Conservation (phyloP, 2,888 invertebrate species). For the Synergus umbraculus region DNA sequence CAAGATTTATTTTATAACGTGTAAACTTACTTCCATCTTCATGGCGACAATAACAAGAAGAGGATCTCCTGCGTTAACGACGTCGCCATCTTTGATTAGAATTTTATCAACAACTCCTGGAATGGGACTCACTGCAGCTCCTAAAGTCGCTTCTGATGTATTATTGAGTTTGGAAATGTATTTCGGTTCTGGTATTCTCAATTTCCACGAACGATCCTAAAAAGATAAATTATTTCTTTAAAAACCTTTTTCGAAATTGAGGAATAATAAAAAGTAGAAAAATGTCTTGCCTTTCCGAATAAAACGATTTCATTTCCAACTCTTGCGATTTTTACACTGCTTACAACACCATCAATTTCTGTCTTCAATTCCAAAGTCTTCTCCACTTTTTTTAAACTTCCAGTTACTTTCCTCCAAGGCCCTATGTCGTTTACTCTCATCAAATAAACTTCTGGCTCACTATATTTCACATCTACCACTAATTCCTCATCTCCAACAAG, state of each 20-base stretch:
- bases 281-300: constrained; percentile 81
- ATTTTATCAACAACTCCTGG: constrained; percentile 97
- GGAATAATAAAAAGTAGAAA: neutral
- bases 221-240: constrained; percentile 52
- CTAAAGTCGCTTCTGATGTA: constrained; percentile 69
- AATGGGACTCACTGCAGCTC: constrained; percentile 92
- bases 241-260: constrained; percentile 37
- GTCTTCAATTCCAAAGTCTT: constrained; percentile 77
- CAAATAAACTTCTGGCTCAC: constrained; percentile 76
- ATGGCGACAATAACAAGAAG: constrained; percentile 97
- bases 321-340: constrained; percentile 80
- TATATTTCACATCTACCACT: constrained; percentile 80
- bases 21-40: constrained; percentile 94
- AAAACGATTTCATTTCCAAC: constrained; percentile 81
- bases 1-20: neutral
- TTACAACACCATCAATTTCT: constrained; percentile 80
- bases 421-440: constrained; percentile 79
- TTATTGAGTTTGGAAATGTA: constrained; percentile 78
- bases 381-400: constrained; percentile 74
- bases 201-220: constrained; percentile 84
- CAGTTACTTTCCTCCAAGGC: constrained; percentile 79
- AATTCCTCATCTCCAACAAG: constrained; percentile 79
- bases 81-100: constrained; percentile 88
- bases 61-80: constrained; percentile 91
- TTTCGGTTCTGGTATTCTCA: constrained; percentile 82